Evolutionary conservation across 2,888 invertebrate genomes (phyloP).

Genomic region (Habrosyne pyritoides): DNA sequence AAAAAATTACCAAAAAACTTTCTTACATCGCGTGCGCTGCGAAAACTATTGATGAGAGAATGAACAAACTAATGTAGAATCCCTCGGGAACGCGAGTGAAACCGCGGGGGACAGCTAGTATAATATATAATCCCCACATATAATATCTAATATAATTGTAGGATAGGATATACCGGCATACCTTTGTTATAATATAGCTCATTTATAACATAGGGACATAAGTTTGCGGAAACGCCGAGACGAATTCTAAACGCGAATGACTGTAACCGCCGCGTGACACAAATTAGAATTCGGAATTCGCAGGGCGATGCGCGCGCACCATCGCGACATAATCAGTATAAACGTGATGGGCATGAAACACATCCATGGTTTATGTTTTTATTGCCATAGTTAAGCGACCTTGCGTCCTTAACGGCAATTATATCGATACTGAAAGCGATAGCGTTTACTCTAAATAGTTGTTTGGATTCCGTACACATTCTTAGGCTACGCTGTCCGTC

Average conservation of each 20-base stretch:
- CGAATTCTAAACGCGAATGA: constrained; percentile 27
- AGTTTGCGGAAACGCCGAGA: background rate
- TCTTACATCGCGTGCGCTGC: too few species aligned
- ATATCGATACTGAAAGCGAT: constrained; percentile 4
- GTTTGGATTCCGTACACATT: too few species aligned
- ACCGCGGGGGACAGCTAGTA: too few species aligned
- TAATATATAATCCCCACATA: too few species aligned
- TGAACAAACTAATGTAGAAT: too few species aligned
- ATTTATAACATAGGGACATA: background rate
- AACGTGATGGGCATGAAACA: constrained; percentile 46
- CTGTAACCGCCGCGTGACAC: constrained; percentile 38
- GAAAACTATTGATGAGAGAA: too few species aligned
- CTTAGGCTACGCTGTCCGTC: too few species aligned
- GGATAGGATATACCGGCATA: too few species aligned
- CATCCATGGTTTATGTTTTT: constrained; percentile 44
- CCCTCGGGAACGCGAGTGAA: too few species aligned
- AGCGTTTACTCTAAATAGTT: background rate
- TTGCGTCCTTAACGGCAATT: constrained; percentile 15
- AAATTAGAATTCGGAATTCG: constrained; percentile 42
- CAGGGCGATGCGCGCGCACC: constrained; percentile 34
- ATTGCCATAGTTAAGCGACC: constrained; percentile 26
- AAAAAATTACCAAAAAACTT: too few species aligned
- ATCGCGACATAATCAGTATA: constrained; percentile 46
- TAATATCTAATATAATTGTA: too few species aligned
- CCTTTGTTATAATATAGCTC: background rate